Conservation (phyloP, 2,797 vertebrate species). For the Urocyon cinereoargenteus region DNA sequence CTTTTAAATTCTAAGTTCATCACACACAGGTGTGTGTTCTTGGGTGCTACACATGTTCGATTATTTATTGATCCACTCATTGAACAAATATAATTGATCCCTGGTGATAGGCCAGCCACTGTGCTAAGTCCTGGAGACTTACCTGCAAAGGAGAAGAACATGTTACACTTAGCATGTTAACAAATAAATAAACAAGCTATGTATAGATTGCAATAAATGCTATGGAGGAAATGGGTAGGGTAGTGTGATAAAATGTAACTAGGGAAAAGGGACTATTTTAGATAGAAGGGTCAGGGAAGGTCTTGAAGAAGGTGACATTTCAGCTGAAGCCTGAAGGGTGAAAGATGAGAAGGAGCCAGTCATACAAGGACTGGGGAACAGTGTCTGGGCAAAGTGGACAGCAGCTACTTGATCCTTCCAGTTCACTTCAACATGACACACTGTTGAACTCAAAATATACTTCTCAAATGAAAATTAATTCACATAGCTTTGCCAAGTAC, state of each 20-base stretch:
- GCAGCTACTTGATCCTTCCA: not conserved
- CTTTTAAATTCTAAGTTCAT: not conserved
- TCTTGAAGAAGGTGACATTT: not conserved
- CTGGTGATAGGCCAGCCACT: not conserved
- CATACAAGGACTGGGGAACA: not conserved
- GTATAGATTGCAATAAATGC: not conserved
- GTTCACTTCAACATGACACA: not conserved
- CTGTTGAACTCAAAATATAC: not conserved
- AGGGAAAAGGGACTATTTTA: slow-evolving; percentile 17
- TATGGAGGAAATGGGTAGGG: not conserved
- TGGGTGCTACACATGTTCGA: not conserved
- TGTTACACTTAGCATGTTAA: not conserved
- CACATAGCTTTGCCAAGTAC: not conserved
- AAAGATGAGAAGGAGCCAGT: slow-evolving; percentile 27
- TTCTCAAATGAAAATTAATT: slow-evolving; percentile 15
- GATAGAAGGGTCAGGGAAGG: not conserved
- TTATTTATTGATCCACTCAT: not conserved
- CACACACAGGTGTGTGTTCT: not conserved
- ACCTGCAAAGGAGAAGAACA: not conserved
- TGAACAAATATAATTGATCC: not conserved
- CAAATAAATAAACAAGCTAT: not conserved
- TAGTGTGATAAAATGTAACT: not conserved
- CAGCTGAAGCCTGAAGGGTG: not conserved
- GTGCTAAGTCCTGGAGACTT: not conserved
- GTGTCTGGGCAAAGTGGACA: not conserved